Conservation (phyloP, 2,113 vertebrate genomes). For the Emydocephalus ijimae region DNA sequence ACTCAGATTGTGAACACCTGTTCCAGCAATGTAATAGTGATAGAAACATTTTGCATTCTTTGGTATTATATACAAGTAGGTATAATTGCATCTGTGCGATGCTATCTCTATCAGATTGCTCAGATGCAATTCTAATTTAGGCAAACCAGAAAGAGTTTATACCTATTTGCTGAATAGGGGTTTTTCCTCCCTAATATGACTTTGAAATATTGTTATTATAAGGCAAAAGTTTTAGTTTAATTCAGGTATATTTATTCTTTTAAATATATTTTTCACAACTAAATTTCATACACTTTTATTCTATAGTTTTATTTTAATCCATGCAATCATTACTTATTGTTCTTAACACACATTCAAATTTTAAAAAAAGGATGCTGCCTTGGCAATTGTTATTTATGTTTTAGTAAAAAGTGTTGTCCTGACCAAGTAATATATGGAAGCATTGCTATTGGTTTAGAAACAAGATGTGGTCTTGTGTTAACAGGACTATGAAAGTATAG, state of each 20-base stretch:
- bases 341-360: background rate
- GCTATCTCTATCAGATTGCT: background rate
- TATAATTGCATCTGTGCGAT: background rate
- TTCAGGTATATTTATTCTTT: background rate
- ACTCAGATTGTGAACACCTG: background rate
- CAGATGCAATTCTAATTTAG: background rate
- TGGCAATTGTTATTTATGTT: constrained; percentile 3
- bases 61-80: background rate
- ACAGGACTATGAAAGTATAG: background rate
- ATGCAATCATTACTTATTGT: background rate
- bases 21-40: background rate
- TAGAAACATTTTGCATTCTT: background rate
- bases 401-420: background rate
- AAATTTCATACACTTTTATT: background rate
- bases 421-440: background rate
- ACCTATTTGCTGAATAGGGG: background rate
- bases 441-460: background rate
- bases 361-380: background rate
- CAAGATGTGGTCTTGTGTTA: background rate
- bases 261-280: background rate
- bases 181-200: background rate
- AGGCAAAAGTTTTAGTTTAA: background rate
- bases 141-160: background rate
- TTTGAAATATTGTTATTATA: background rate
- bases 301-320: background rate